Conservation (phyloP, 1,140 invertebrate species). For the Helicoverpa zea region DNA sequence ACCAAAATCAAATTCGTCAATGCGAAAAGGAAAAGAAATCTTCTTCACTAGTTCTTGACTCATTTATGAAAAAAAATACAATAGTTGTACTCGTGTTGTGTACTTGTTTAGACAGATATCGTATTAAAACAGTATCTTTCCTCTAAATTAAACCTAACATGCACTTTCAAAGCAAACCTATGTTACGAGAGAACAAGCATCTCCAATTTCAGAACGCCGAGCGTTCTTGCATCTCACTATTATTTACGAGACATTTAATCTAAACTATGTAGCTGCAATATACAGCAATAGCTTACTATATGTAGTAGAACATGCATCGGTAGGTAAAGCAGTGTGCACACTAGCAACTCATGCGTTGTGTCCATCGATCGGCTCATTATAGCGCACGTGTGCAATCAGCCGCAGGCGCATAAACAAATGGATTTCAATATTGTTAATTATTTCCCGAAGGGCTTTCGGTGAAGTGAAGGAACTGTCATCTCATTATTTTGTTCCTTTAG, state of each 20-base stretch:
- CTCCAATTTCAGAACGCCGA: constrained; percentile 1
- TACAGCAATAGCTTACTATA: not conserved
- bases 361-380: constrained; percentile 33
- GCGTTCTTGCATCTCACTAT: not conserved
- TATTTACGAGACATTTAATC: constrained; percentile 7
- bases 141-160: not conserved
- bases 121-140: too few relatives aligned
- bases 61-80: too few relatives aligned
- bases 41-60: too few relatives aligned
- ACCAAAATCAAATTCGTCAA: too few relatives aligned
- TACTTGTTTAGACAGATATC: too few relatives aligned
- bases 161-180: not conserved
- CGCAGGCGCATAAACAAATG: constrained; percentile 40
- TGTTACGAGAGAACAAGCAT: constrained; percentile 2
- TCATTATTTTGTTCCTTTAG: constrained; percentile 21
- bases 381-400: constrained; percentile 4
- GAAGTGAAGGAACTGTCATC: constrained; percentile 12
- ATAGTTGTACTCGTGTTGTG: too few relatives aligned
- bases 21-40: too few relatives aligned
- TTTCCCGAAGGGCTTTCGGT: constrained; percentile 32
- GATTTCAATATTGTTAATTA: constrained; percentile 50
- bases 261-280: not conserved
- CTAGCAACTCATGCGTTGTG: constrained; percentile 16
- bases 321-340: constrained; percentile 16
- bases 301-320: not conserved